Evolutionary conservation across 2,113 vertebrate genomes (phyloP), one percentile per base, ranked within the genome.

Genomic region (Vulpes vulpes): DNA sequence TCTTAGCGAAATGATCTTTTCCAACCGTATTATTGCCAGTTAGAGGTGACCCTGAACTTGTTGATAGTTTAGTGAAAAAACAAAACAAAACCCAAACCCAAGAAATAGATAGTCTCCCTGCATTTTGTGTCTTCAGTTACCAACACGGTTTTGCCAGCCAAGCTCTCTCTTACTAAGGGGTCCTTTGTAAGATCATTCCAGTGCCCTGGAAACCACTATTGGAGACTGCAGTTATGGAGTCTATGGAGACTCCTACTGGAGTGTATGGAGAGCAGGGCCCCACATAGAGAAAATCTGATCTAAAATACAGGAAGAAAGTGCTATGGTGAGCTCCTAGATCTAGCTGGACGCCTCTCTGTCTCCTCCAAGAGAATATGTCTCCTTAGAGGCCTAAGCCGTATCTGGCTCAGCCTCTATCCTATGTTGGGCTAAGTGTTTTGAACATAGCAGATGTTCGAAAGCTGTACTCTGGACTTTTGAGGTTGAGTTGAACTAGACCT

Each of bases 1-100:
- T 91, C 85, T 82, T 62, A 38, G 82, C 53, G 22, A 78, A 94
- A 76, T 84, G 57, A 89, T 96, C 90, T 92, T 96, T 97, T 88
- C n/a, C 35, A 96, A 51, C 22, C 79, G 9, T 84, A 55, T 90
- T 38, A 80, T 65, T 94, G 94, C 57, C 69, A 94, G 62, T 69
- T 59, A 95, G 92, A 97, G 32, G 67, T 83, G 53, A 81, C 35
- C 32, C 14, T 80, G 60, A 94, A 59, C 64, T 89, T 78, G 78
- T 65, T 74, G 53, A 95, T 53, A 71, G 85, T 87, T 93, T 27
- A 76, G 19, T 55, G 15, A 55, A n/a, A 73, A 64, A 43, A 51
- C 3, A 17, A n/a, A 74, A 19, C 55, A 69, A 19, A n/a, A 55
- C 8, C 10, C 30, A 71, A 74, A 73, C 49, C 15, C 2, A 25